These are phyloP conservation scores for Pheosia tremula DNA, from an alignment of 2,888 invertebrate species.

Conservation along the genomic window DNA sequence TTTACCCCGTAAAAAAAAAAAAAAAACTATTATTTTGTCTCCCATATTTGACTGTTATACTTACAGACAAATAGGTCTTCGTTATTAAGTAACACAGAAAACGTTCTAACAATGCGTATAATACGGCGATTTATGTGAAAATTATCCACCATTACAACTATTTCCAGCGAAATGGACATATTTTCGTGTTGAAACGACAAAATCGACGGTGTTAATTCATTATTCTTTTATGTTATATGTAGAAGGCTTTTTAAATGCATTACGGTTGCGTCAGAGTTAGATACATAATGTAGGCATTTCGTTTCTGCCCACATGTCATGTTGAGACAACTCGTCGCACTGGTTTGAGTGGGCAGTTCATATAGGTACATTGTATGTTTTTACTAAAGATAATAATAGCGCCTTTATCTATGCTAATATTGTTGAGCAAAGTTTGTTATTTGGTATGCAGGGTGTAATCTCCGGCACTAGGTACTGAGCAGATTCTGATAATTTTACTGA, in stretches of 20 bases:
- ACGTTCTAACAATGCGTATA: conserved; percentile 29
- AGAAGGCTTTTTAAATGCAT: conserved; percentile 19
- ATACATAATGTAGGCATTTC: background rate
- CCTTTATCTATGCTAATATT: no score
- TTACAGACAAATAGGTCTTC: no score
- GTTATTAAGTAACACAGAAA: background rate
- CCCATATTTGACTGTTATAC: no score
- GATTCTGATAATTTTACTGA: no score
- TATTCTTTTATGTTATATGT: conserved; percentile 12
- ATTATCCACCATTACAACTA: conserved; percentile 31
- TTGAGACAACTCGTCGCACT: background rate
- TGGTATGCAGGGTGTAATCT: no score
- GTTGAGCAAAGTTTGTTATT: no score
- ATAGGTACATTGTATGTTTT: background rate
- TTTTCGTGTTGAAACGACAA: conserved; percentile 26
- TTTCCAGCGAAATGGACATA: conserved; percentile 25
- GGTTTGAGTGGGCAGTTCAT: background rate
- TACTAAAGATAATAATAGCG: no score
- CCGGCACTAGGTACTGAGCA: no score
- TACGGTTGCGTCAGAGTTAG: background rate
- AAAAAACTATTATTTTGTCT: no score
- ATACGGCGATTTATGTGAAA: conserved; percentile 45
- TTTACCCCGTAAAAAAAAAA: no score
- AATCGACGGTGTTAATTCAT: conserved; percentile 16
- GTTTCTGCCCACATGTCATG: conserved; percentile 2